These are phyloP conservation scores for Ailuropoda melanoleuca DNA, from an alignment of 2,113 vertebrate species.

Conservation along the genomic window DNA sequence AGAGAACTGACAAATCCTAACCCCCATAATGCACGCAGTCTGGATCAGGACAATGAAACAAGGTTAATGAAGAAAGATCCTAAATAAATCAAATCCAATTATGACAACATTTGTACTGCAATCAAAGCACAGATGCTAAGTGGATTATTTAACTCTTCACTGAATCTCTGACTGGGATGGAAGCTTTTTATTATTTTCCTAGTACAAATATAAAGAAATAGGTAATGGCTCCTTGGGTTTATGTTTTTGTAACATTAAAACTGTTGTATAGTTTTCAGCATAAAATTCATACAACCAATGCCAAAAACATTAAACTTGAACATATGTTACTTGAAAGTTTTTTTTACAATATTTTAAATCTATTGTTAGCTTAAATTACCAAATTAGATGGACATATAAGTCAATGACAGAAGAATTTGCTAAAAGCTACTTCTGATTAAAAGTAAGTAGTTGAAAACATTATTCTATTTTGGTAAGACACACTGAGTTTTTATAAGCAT, in stretches of 20 bases:
- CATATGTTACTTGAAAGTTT: neutral
- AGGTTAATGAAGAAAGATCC: neutral
- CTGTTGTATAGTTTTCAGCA: neutral
- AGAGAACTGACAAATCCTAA: neutral
- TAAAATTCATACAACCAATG: neutral
- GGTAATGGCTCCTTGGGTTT: neutral
- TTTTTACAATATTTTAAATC: constrained; percentile 28
- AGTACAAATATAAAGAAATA: constrained; percentile 20
- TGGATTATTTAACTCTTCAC: neutral
- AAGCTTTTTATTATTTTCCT: constrained; percentile 21
- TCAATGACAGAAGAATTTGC: constrained; percentile 9
- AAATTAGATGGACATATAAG: constrained; percentile 13
- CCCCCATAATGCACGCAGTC: neutral
- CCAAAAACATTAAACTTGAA: neutral
- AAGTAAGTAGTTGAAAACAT: constrained; percentile 36
- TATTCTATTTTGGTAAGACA: neutral
- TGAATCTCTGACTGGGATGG: neutral
- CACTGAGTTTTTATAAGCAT: neutral
- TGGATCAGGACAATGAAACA: neutral
- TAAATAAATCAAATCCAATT: neutral
- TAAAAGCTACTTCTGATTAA: constrained; percentile 18
- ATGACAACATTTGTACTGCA: neutral
- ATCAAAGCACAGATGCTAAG: neutral
- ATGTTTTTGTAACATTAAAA: constrained; percentile 21
- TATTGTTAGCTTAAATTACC: constrained; percentile 43